phyloP scores from a whole-genome alignment of 1,140 invertebrate genomes.

The Anastrepha obliqua region DNA sequence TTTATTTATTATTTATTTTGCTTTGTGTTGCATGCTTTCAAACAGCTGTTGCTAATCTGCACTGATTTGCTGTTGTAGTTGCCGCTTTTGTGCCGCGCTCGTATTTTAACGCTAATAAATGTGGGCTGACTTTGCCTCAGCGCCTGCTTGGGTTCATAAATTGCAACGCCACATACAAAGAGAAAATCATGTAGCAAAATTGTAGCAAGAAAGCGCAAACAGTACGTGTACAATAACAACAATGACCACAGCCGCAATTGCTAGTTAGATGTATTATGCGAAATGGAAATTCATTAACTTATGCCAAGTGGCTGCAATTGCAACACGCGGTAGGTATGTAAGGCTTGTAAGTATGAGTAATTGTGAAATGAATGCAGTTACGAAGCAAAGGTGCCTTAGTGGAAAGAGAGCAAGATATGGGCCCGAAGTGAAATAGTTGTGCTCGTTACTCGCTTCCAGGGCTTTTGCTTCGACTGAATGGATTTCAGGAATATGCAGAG shows the following conservation, averaged over 20 bases:
- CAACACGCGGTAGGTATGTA: not conserved
- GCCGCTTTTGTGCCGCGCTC: not conserved
- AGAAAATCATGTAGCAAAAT: not conserved
- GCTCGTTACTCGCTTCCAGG: too few species aligned
- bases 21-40: not conserved
- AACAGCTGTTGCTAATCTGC: conserved; percentile 19
- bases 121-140: not conserved
- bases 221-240: not conserved
- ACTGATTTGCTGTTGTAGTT: conserved; percentile 1
- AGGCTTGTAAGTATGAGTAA: too few species aligned
- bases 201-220: conserved; percentile 24
- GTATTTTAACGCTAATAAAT: conserved; percentile 13
- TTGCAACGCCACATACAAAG: not conserved
- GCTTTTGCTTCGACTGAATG: too few species aligned
- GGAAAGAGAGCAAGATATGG: too few species aligned
- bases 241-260: conserved; percentile 1
- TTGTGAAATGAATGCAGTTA: too few species aligned
- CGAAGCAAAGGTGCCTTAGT: too few species aligned
- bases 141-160: not conserved
- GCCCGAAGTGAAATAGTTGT: too few species aligned
- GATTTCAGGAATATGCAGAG: too few species aligned
- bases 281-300: conserved; percentile 34
- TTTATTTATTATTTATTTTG: not conserved
- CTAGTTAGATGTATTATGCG: not conserved
- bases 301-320: conserved; percentile 2